A percentile compares a stretch with the other conserved stretches of the same genome.
These are phyloP conservation scores for Trissolcus japonicus DNA, from an alignment of 2,888 invertebrate species.

Conservation along the genomic window DNA sequence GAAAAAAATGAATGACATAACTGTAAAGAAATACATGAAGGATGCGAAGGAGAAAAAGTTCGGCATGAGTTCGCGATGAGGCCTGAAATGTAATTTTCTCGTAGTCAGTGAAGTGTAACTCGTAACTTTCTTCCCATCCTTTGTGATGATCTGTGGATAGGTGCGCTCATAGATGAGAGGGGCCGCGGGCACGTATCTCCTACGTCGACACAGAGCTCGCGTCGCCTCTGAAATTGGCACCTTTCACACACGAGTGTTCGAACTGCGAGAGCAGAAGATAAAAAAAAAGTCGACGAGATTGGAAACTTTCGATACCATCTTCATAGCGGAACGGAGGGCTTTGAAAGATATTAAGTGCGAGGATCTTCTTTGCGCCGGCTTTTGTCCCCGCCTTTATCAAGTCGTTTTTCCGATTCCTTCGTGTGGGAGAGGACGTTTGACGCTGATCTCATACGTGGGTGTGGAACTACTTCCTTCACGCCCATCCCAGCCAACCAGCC, in stretches of 20 bases:
- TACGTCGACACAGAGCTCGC: slow-evolving; percentile 37
- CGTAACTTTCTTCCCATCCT: slow-evolving; percentile 51
- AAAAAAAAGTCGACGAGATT: slow-evolving; percentile 46
- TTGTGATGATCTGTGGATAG: slow-evolving; percentile 55
- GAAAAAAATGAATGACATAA: slow-evolving; percentile 32
- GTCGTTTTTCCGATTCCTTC: slow-evolving; percentile 52
- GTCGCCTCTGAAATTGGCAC: slow-evolving; percentile 62
- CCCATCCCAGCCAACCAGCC: slow-evolving; percentile 37
- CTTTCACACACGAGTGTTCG: slow-evolving; percentile 58
- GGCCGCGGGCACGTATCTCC: slow-evolving; percentile 43
- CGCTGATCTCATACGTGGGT: slow-evolving; percentile 63
- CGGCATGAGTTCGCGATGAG: slow-evolving; percentile 27
- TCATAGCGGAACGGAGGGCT: slow-evolving; percentile 53
- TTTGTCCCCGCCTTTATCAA: slow-evolving; percentile 42
- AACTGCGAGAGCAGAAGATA: slow-evolving; percentile 6
- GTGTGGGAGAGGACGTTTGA: slow-evolving; percentile 61
- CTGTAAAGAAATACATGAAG: slow-evolving; percentile 39
- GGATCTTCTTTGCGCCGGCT: slow-evolving; percentile 27
- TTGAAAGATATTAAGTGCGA: slow-evolving; percentile 56
- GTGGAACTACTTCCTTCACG: slow-evolving; percentile 56
- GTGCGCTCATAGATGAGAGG: slow-evolving; percentile 49
- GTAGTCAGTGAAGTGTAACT: slow-evolving; percentile 51
- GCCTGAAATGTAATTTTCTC: slow-evolving; percentile 52
- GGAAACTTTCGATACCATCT: slow-evolving; percentile 57
- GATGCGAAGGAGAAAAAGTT: slow-evolving; percentile 35